These are phyloP conservation scores for Polymixis lichenea DNA, from an alignment of 2,888 invertebrate species.

Conservation along the genomic window DNA sequence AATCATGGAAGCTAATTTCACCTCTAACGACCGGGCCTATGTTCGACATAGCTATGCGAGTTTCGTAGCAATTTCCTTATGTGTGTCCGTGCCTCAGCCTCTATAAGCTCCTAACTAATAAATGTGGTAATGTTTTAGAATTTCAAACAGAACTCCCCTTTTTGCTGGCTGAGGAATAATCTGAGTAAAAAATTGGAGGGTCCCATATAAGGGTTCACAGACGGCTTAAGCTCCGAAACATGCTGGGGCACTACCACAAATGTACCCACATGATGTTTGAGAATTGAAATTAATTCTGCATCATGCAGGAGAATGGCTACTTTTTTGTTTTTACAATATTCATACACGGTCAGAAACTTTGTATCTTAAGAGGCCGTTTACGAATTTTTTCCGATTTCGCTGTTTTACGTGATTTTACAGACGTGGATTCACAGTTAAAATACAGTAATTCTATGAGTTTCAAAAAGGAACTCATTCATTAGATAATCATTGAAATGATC, in stretches of 20 bases:
- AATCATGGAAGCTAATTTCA: constrained; percentile 30
- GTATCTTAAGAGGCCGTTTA: not conserved
- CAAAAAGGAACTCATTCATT: too few relatives aligned
- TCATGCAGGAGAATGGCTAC: not conserved
- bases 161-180: constrained; percentile 33
- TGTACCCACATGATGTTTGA: not conserved
- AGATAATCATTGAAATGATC: too few relatives aligned
- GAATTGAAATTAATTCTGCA: constrained; percentile 3
- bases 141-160: constrained; percentile 4
- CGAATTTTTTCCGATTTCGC: too few relatives aligned
- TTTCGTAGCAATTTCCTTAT: constrained; percentile 29
- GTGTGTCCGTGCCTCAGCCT: constrained; percentile 22
- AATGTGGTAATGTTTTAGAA: constrained; percentile 44
- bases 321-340: not conserved
- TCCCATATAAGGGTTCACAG: constrained; percentile 18
- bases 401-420: too few relatives aligned
- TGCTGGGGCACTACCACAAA: constrained; percentile 4
- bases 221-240: constrained; percentile 30
- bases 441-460: too few relatives aligned
- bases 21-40: constrained; percentile 6
- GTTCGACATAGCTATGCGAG: not conserved
- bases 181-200: constrained; percentile 34
- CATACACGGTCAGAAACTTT: not conserved
- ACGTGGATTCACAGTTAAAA: too few relatives aligned
- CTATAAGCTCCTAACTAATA: constrained; percentile 27